Evolutionary conservation across 2,113 vertebrate species (phyloP), one percentile per base, ranked within the genome.

Genomic region (Passerina amoena): DNA sequence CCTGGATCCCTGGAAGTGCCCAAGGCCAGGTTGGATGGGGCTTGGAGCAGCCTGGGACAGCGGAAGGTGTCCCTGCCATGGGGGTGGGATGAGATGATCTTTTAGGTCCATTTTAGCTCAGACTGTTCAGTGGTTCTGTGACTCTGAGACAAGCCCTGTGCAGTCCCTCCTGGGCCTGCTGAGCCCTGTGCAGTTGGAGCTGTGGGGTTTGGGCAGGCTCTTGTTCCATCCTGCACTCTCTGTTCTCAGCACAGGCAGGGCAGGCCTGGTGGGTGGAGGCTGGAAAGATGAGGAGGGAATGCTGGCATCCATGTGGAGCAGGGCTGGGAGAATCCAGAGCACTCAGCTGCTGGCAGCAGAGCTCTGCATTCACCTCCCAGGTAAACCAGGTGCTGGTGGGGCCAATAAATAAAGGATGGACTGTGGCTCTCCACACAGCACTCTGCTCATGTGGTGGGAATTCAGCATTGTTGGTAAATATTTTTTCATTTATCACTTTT

Each of bases 161-260:
- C 33, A 10, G 24, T 14, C 50, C 8, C 31, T 28, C 57, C 18
- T 9, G 4, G 12, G 27, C 0, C 35, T 31, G 66, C 73, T 76
- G 73, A 14, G 35, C 35, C 24, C 40, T 0, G 0, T 4, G 45
- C 66, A 35, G 0, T 9, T 9, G 2, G 44, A 60, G 48, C 4
- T 6, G 69, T 5, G 14, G 10, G 17, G 5, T 47, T 50, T 37
- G 54, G 42, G 5, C 13, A 28, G 51, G 2, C 20, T 44, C 44
- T 3, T 27, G 33, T 9, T 10, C 11, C 48, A 0, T 22, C 60
- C 0, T 6, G 53, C 19, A 1, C 3, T 40, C 40, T 1, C 51
- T 44, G 2, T 14, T n/a, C 5, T 3, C 6, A 9, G 30, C 14
- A 0, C 0, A 3, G 76, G 51, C 79, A 63, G 14, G 48, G 64